Evolutionary conservation across 2,888 invertebrate genomes (phyloP).

Genomic region (Alitta virens): DNA sequence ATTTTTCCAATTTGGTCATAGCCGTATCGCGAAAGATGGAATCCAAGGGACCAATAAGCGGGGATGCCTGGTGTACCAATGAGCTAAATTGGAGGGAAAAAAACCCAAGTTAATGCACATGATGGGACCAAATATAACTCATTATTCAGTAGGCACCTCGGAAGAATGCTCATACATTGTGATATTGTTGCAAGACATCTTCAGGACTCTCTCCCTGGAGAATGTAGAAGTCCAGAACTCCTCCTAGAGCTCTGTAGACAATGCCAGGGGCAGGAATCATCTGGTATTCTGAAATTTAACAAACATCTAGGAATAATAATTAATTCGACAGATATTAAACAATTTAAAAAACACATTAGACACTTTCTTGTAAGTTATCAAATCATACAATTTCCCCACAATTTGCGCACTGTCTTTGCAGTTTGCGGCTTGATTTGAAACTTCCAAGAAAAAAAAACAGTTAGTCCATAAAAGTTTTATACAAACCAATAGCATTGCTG

Average conservation of each 20-base stretch:
- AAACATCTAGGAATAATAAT: too few species aligned
- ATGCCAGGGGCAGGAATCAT: constrained; percentile 70
- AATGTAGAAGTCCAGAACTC: constrained; percentile 75
- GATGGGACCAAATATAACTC: too few species aligned
- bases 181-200: constrained; percentile 57
- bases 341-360: too few species aligned
- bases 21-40: constrained; percentile 72
- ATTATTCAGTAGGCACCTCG: too few species aligned
- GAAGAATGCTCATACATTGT: constrained; percentile 29
- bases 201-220: constrained; percentile 73
- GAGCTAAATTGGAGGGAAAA: constrained; percentile 16
- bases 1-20: constrained; percentile 28
- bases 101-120: too few species aligned
- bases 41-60: constrained; percentile 82
- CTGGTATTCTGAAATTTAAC: constrained; percentile 35
- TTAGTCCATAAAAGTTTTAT: neutral
- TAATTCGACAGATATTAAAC: too few species aligned
- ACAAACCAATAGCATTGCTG: constrained; percentile 66
- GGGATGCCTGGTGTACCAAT: constrained; percentile 76
- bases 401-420: too few species aligned
- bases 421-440: neutral
- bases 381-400: too few species aligned
- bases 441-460: neutral
- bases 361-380: too few species aligned
- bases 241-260: constrained; percentile 79